Evolutionary conservation across 2,113 vertebrate species (phyloP), one percentile per base, ranked within the genome.

Genomic region (Mirounga angustirostris): DNA sequence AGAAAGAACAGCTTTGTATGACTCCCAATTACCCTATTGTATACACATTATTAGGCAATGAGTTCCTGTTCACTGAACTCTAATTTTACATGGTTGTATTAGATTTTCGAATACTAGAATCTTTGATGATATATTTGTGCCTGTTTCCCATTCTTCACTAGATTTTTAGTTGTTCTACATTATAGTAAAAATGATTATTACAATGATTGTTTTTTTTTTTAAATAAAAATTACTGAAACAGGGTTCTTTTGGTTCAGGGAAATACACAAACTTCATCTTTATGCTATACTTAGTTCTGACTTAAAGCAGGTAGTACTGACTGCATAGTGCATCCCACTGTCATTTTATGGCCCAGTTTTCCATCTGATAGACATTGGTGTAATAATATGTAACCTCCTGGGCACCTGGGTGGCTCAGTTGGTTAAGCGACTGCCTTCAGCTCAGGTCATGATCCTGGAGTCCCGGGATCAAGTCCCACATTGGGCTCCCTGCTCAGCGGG

Each of bases 141-240:
- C n/a, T 79, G 15, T 71, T 89, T 93, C 6, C 24, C 6, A 14
- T 91, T 83, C 89, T 92, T 97, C 46, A 90, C 50, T 80, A 83
- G 73, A 22, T 24, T 65, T 80, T 86, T 85, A 93, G 24, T 67
- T 21, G 52, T 33, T 91, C 58, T 40, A 85, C 40, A 67, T 74
- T 67, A 43, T 43, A 54, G 28, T 91, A 61, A 22, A 92, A 81
- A 76, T 46, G 6, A 22, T 36, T 61, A 52, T 59, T 90, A 52
- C 1, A 58, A 2, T 50, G 50, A 74, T 19, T 7, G 3, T 28
- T 63, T 43, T 76, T 76, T 46, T 2, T 76, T 76, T 16, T 28
- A 1, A 91, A 3, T 33, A 46, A 95, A 69, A 95, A 52, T 40
- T 50, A 40, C 8, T 65, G 36, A 65, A 65, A 59, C 40, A 30